A percentile compares a stretch with the other conserved stretches of the same genome.
Evolutionary conservation across 2,888 invertebrate genomes (phyloP).

Genomic region (Noctua janthina): DNA sequence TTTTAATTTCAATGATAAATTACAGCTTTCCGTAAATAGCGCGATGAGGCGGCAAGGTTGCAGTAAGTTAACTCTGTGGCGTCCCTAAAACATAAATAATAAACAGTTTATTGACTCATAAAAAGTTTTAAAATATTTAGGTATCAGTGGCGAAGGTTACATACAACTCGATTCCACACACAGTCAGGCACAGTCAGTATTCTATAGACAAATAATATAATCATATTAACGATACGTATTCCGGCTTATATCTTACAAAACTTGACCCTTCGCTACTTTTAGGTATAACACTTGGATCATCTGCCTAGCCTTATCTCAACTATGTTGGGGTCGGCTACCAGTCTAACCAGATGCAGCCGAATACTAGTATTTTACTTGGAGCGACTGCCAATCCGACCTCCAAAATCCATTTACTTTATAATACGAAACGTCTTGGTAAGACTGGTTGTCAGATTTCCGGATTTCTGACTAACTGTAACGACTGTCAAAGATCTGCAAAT

Average conservation of each 20-base stretch:
- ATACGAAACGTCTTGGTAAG: background rate
- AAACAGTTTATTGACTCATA: no score
- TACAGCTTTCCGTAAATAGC: slow-evolving; percentile 77
- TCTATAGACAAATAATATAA: no score
- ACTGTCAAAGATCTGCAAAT: background rate
- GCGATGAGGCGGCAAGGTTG: background rate
- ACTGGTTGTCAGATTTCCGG: background rate
- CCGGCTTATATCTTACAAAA: no score
- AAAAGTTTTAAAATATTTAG: no score
- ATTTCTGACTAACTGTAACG: background rate
- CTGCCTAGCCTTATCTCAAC: no score
- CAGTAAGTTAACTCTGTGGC: slow-evolving; percentile 42
- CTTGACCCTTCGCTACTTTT: no score
- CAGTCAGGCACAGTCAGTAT: no score
- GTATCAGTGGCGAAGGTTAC: no score
- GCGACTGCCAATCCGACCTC: background rate
- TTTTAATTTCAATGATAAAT: slow-evolving; percentile 84
- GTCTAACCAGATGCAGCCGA: background rate
- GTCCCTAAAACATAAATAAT: background rate
- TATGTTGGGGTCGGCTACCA: background rate
- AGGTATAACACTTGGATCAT: no score
- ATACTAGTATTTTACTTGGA: background rate
- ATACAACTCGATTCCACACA: no score
- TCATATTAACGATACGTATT: no score
- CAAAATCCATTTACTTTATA: background rate